These are phyloP conservation scores for Gymnoscelis rufifasciata DNA, from an alignment of 2,888 invertebrate genomes.

Conservation along the genomic window DNA sequence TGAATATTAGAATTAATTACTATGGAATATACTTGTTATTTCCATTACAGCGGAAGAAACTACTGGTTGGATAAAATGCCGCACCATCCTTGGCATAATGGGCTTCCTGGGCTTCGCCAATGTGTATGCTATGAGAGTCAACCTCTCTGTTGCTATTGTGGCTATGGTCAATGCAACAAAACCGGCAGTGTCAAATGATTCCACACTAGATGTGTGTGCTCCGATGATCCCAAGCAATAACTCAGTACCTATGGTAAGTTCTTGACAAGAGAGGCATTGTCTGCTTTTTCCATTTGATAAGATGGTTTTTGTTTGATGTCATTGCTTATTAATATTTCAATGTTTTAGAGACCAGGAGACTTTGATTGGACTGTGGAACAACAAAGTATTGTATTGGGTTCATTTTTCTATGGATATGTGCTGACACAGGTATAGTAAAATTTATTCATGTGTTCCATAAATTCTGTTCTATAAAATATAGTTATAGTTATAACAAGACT, in stretches of 20 bases:
- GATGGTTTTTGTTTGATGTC: not conserved
- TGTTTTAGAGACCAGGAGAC: constrained; percentile 81
- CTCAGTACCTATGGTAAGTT: constrained; percentile 61
- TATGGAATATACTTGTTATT: too few species aligned
- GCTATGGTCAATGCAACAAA: constrained; percentile 93
- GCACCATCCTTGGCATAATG: constrained; percentile 88
- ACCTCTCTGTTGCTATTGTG: constrained; percentile 95
- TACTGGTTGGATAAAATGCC: constrained; percentile 83
- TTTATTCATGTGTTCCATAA: too few species aligned
- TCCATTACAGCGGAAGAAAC: constrained; percentile 76
- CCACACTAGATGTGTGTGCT: constrained; percentile 81
- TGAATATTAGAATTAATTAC: too few species aligned
- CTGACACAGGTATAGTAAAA: constrained; percentile 82
- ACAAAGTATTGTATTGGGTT: constrained; percentile 88
- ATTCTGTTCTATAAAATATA: too few species aligned
- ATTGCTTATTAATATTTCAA: too few species aligned
- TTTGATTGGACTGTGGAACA: constrained; percentile 88
- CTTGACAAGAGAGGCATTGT: too few species aligned
- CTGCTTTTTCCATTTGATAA: too few species aligned
- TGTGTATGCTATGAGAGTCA: constrained; percentile 94
- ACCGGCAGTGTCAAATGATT: constrained; percentile 74
- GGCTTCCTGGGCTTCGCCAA: constrained; percentile 93
- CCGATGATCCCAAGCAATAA: constrained; percentile 60
- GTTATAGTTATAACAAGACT: too few species aligned
- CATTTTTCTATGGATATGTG: constrained; percentile 91